Conservation (phyloP, 2,113 vertebrate genomes). For the Notechis scutatus region DNA sequence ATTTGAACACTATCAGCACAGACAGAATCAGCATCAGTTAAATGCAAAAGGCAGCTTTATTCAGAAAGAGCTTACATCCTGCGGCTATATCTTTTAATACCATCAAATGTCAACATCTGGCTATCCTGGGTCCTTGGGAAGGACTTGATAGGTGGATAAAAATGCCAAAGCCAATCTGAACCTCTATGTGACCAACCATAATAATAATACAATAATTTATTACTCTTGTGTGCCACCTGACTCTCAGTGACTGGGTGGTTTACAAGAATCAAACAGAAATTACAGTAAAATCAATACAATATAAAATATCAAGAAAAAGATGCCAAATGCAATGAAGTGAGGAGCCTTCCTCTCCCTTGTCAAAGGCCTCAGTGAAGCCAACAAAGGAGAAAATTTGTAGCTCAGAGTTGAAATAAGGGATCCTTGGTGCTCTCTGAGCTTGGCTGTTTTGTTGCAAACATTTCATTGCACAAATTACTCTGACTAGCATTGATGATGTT, state of each 20-base stretch:
- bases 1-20: not conserved
- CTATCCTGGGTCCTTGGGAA: not conserved
- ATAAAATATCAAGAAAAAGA: not conserved
- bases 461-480: not conserved
- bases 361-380: not conserved
- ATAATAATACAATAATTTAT: not conserved
- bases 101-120: not conserved
- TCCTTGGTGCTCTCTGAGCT: not conserved
- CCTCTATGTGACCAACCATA: not conserved
- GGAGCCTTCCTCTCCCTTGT: not conserved
- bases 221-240: not conserved
- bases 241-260: not conserved
- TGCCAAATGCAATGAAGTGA: not conserved
- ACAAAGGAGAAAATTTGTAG: not conserved
- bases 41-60: not conserved
- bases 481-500: not conserved
- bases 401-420: not conserved
- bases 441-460: not conserved
- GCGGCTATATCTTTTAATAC: not conserved
- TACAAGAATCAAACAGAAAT: not conserved
- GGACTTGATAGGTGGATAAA: not conserved
- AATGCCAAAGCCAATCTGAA: not conserved
- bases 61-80: not conserved
- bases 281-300: not conserved
- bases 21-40: not conserved